Conservation (phyloP, 2,113 vertebrate genomes). For the Passer montanus region DNA sequence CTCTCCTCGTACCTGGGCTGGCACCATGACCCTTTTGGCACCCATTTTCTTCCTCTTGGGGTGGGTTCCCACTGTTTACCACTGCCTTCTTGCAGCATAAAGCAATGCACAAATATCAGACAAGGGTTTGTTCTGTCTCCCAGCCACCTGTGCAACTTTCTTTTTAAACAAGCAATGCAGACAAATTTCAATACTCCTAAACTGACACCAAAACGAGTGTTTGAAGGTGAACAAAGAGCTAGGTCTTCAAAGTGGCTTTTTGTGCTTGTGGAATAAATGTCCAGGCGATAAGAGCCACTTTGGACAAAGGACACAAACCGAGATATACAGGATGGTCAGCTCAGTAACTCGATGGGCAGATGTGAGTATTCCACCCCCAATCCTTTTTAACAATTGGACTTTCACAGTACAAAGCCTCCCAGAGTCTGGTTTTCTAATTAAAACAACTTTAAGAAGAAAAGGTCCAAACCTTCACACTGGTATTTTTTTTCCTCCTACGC, state of each 20-base stretch:
- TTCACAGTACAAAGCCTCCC: neutral
- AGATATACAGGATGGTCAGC: neutral
- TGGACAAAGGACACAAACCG: neutral
- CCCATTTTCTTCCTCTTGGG: neutral
- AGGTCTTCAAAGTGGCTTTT: constrained; percentile 18
- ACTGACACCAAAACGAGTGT: neutral
- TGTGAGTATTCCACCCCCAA: neutral
- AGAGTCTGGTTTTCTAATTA: constrained; percentile 55
- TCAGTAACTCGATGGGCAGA: neutral
- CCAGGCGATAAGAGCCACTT: neutral
- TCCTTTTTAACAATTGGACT: constrained; percentile 7
- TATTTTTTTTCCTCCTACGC: constrained; percentile 9
- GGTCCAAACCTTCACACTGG: neutral
- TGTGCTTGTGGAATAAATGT: constrained; percentile 17
- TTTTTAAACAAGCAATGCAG: neutral
- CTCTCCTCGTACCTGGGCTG: neutral
- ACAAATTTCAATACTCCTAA: constrained; percentile 33
- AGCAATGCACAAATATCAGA: neutral
- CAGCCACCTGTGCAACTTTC: neutral
- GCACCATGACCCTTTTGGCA: neutral
- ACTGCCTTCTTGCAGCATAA: neutral
- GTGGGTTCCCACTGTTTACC: neutral
- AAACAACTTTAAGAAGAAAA: constrained; percentile 1
- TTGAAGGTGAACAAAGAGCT: constrained; percentile 33
- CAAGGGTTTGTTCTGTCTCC: neutral